Base-by-base conservation (phyloP, 2,888 invertebrate species). In the Polydrusus cervinus region DNA sequence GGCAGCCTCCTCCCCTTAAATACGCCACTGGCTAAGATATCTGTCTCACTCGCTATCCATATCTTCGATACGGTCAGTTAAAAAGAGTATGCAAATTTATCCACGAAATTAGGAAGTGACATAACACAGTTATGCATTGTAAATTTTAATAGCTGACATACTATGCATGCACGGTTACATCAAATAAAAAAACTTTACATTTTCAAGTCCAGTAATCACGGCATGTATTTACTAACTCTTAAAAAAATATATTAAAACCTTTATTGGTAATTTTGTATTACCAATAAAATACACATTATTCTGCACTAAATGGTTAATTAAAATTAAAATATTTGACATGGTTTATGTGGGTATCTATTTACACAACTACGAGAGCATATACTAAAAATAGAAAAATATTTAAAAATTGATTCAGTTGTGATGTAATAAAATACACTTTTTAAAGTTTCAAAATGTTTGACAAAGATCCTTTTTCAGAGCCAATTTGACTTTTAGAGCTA, bases 121-220 rank as follows among this genome's bases (percentile, higher is more conserved):
- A 72, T 72, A 72, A 72, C 45, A 45, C 20, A n/a, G 38, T 57
- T 60, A 66, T 30, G 47, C 25, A 40, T 25, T 45, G 16, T 51
- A 66, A 51, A 51, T 40, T 38, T 16, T 40, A 38, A 66, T 57
- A 57, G 66, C 16, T 72, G 45, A 66, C 47, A 66, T 66, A 25
- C 3, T 25, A 25, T 25, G 25, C 25, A 25, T 1, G 25, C 25
- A 38, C 53, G 16, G 66, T 49, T 51, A 66, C 66, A 66, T 51
- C 49, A 30, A 53, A 14, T n/a, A 14, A 16, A 34, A 57, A 14
- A 57, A 34, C 57, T 14, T 34, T 57, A 34, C 7, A 57, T 69
- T 72, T 66, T 66, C 65, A 60, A 72, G 72, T 66, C 72, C 55
- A 66, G 20, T 72, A 20, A 72, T 49, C 72, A 66, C 72, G 60